Conservation (phyloP, 2,888 invertebrate species). For the Athetis lepigone region DNA sequence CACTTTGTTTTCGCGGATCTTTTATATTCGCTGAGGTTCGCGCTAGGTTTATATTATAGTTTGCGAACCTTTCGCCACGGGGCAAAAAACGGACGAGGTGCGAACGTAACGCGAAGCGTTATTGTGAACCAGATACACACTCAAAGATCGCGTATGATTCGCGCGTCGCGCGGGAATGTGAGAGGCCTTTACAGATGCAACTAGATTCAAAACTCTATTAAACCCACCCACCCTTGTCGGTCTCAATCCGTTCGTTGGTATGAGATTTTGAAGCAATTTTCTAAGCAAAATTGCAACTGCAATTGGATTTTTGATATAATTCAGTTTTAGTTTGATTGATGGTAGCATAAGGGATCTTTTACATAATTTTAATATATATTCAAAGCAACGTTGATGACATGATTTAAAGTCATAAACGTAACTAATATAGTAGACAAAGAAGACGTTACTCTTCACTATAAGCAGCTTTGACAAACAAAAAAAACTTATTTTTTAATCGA, state of each 20-base stretch:
- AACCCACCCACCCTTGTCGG: neutral
- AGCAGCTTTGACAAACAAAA: too few relatives aligned
- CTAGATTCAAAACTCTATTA: slow-evolving; percentile 14
- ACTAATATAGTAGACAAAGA: neutral
- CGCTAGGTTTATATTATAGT: too few relatives aligned
- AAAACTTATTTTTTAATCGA: too few relatives aligned
- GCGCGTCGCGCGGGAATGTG: too few relatives aligned
- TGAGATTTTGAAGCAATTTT: slow-evolving; percentile 17
- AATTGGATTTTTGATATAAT: slow-evolving; percentile 27
- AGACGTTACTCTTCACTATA: neutral
- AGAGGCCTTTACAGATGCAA: neutral
- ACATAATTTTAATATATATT: neutral
- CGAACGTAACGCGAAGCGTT: too few relatives aligned
- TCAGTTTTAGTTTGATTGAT: slow-evolving; percentile 2
- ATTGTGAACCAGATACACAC: too few relatives aligned
- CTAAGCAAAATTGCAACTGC: slow-evolving; percentile 21
- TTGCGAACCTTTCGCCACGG: too few relatives aligned
- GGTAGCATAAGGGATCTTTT: neutral
- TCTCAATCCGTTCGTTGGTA: slow-evolving; percentile 10
- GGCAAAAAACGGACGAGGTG: too few relatives aligned
- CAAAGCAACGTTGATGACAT: too few relatives aligned
- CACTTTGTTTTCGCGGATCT: too few relatives aligned
- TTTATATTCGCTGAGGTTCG: too few relatives aligned
- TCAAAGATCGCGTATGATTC: too few relatives aligned
- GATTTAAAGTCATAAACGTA: neutral